phyloP scores from a whole-genome alignment of 2,797 vertebrate genomes.

The Meriones psammophilus region DNA sequence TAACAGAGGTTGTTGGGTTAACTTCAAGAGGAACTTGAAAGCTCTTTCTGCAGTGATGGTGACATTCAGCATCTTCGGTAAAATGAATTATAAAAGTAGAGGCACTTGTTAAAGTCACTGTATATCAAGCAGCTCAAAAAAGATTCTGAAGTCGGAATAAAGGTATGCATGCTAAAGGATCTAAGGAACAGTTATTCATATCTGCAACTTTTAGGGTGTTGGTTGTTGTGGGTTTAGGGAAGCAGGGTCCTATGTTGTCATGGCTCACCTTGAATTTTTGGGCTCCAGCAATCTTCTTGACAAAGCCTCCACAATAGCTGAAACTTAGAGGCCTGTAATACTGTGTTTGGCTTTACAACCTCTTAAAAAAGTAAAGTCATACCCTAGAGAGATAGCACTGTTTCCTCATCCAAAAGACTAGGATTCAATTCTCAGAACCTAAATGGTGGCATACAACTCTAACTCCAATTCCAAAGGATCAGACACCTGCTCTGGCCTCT shows the following conservation, averaged over 20 bases:
- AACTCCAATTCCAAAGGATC: neutral
- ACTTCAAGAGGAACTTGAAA: neutral
- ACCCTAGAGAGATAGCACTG: neutral
- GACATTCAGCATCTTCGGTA: neutral
- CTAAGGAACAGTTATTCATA: neutral
- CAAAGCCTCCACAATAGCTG: neutral
- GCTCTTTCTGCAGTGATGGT: neutral
- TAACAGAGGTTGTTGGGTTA: neutral
- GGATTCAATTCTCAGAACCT: neutral
- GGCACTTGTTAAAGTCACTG: neutral
- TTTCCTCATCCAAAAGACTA: neutral
- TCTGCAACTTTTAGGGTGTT: neutral
- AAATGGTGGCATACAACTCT: neutral
- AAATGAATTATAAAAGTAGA: slow-evolving; percentile 4
- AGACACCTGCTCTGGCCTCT: neutral
- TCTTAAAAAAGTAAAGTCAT: slow-evolving; percentile 10
- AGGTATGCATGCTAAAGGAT: neutral
- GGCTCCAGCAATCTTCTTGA: neutral
- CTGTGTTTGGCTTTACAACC: neutral
- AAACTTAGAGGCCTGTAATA: neutral
- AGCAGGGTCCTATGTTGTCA: neutral
- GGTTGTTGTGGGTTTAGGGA: neutral
- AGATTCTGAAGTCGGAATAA: neutral
- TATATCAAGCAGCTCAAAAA: neutral
- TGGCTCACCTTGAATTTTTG: neutral